Evolutionary conservation across 2,113 vertebrate genomes (phyloP), one percentile per base, ranked within the genome.

Genomic region (Xyrauchen texanus): DNA sequence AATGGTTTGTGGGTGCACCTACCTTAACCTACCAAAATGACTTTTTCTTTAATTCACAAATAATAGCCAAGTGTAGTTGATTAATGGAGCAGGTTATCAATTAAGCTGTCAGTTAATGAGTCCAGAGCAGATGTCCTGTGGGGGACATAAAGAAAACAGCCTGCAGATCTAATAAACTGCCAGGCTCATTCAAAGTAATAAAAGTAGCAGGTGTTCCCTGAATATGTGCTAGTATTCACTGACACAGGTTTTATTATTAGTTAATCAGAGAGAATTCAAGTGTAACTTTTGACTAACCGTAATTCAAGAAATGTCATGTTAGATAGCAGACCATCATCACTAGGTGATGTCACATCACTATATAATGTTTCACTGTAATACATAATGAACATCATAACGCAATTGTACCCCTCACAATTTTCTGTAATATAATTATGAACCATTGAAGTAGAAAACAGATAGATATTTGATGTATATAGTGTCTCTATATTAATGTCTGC

Each of bases 31-130:
- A 16, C n/a, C 49, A 62, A 68, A 6, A 52, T 11, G 2, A 51
- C 58, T 44, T 70, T 76, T 65, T 42, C 66, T 65, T 76, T 53
- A 64, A 70, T 80, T 77, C 68, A 47, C 78, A 57, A 77, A 77
- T 80, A 78, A 78, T 55, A 53, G 75, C 60, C 46, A 67, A 65
- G 52, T 0, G 49, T 42, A 81, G 65, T 69, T 75, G 13, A 81
- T 77, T 78, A 81, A 77, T 65, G 64, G 55, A 44, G 4, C 42
- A 11, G 47, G 62, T 63, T 80, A 72, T 81, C 78, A 83, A 77
- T 81, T 68, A 77, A 68, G 5, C 63, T 44, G 47, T 73, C 61
- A 45, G 74, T 66, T 79, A 83, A 83, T 78, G 68, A n/a, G 74
- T 73, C 66, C 46, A 34, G 63, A 68, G 70, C 51, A 78, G 49